Percentiles rank a stretch among this genome's conserved stretches.
Evolutionary conservation across 2,797 vertebrate genomes (phyloP).

Genomic region (Discoglossus pictus): DNA sequence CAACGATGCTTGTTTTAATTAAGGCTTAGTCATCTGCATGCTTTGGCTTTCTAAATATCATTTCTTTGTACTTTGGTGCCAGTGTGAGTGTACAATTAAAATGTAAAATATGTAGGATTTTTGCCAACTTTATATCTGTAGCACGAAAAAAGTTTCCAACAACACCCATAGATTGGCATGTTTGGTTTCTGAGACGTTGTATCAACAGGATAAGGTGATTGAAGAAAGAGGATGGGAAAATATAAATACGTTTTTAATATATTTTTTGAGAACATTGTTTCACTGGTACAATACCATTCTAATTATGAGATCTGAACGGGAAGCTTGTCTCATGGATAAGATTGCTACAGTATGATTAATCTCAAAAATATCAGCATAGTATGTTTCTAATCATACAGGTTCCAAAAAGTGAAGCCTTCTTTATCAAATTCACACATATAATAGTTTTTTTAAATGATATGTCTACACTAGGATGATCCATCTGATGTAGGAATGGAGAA

Average conservation of each 20-base stretch:
- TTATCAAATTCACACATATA: too few relatives aligned
- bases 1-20: conserved; percentile 66
- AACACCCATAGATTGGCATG: conserved; percentile 54
- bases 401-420: background rate
- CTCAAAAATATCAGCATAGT: background rate
- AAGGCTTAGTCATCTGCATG: conserved; percentile 68
- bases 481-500: too few relatives aligned
- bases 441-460: too few relatives aligned
- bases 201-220: conserved; percentile 65
- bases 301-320: conserved; percentile 37
- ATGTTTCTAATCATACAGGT: background rate
- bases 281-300: conserved; percentile 13
- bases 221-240: conserved; percentile 18
- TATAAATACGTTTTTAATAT: conserved; percentile 29
- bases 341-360: conserved; percentile 40
- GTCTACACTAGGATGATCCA: too few relatives aligned
- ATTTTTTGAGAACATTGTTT: conserved; percentile 45
- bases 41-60: conserved; percentile 59
- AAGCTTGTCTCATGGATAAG: conserved; percentile 51
- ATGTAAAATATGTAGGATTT: conserved; percentile 62
- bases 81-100: conserved; percentile 63
- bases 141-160: conserved; percentile 60
- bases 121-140: conserved; percentile 63
- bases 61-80: conserved; percentile 62
- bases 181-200: conserved; percentile 39